Base-by-base conservation (phyloP, 2,113 vertebrate species). In the Ammodytes marinus region DNA sequence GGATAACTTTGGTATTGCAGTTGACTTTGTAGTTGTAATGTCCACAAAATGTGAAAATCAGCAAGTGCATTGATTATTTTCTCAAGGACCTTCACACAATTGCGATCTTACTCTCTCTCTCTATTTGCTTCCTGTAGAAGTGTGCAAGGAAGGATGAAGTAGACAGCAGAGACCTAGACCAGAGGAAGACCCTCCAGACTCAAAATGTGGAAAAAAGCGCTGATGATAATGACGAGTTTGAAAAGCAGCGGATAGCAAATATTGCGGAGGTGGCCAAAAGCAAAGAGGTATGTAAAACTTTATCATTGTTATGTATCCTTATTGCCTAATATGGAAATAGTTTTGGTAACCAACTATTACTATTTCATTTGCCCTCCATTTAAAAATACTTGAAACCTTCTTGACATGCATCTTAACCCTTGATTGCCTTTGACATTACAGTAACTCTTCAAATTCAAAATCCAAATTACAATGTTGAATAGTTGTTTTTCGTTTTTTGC, bases 231-330 rank as follows among this genome's bases (percentile, higher is more conserved):
- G 97, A 98, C 77, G 98, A 99, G 90, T 99, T 99, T 95, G 97
- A 98, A 88, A 99, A 99, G 90, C 98, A 99, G 84, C 95, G 98
- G 83, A 97, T 94, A n/a, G 98, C 98, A 79, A 97, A 97, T 50
- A 99, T 99, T 46, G 98, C 98, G 37, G 98, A 99, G 94, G 96
- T 99, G 65, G 95, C 98, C 72, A 99, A 98, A 91, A 97, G 95
- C 93, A 99, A 99, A 94, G 98, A 99, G 95, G 98, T 99, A 50
- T 6, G 63, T 50, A 35, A 67, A 81, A 37, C 9, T 27, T 63
- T 49, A 17, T 45, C 39, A 4, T 19, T 49, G 4, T 9, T 53
- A 4, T 71, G 42, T 50, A 5, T 63, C 14, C n/a, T 46, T 8
- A 27, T 27, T 27, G 27, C 27, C 27, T 27, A 27, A 27, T 27